Conservation (phyloP, 2,797 vertebrate genomes). For the Poecilia wingei region DNA sequence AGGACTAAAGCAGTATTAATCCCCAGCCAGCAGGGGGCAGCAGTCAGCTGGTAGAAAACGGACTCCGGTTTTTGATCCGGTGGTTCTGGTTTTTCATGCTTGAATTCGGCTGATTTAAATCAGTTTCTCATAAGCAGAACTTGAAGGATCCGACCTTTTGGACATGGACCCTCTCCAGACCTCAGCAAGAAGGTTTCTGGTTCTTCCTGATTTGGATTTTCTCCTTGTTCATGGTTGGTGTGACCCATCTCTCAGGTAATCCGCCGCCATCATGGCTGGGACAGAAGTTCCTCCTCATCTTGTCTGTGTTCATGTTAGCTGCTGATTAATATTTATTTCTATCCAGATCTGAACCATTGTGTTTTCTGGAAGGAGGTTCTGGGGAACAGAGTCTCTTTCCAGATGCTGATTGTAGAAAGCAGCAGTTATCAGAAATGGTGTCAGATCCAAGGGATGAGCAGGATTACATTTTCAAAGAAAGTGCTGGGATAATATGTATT, state of each 20-base stretch:
- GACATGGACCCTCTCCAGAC: background rate
- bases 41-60: background rate
- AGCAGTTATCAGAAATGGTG: too few relatives aligned
- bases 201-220: too few relatives aligned
- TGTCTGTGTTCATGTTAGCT: too few relatives aligned
- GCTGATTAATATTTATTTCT: background rate
- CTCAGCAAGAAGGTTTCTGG: too few relatives aligned
- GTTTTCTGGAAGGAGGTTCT: background rate
- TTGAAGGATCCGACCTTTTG: background rate
- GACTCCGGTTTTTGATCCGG: background rate
- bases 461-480: too few relatives aligned
- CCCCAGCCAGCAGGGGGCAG: constrained; percentile 12
- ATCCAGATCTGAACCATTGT: background rate
- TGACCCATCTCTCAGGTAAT: too few relatives aligned
- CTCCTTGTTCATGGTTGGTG: too few relatives aligned
- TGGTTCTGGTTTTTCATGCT: background rate
- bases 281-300: too few relatives aligned
- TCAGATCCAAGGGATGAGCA: too few relatives aligned
- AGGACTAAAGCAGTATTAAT: background rate
- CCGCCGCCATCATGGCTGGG: too few relatives aligned
- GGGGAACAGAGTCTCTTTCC: background rate
- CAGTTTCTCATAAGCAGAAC: background rate
- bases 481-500: too few relatives aligned
- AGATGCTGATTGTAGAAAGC: too few relatives aligned
- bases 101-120: background rate